Evolutionary conservation across 2,113 vertebrate genomes (phyloP), one percentile per base, ranked within the genome.

Genomic region (Oenanthe melanoleuca): DNA sequence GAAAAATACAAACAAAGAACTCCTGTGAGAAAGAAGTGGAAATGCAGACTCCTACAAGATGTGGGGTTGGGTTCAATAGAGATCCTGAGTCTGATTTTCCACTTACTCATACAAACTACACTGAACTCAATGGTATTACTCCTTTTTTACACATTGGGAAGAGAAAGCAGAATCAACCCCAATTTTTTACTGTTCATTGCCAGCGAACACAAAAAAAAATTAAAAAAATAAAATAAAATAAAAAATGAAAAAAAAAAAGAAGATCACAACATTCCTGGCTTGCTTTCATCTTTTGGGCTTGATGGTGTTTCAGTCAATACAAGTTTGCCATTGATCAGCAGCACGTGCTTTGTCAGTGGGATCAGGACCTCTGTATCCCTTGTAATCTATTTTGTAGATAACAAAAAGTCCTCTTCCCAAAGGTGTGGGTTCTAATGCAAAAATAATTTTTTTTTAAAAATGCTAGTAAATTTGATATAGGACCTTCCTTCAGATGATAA

Each of bases 1-100:
- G 75, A 44, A 96, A 95, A 96, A 95, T 61, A 97, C 69, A 97
- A 97, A 97, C 93, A 97, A 95, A 95, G 74, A 95, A n/a, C 25
- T 40, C 88, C 81, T 90, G 74, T 95, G 96, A 95, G 93, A 95
- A 97, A 93, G 86, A 52, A 85, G 83, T 91, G 20, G 89, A 96
- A 94, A 94, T 74, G 29, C 40, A 96, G n/a, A 37, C 53, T 93
- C 65, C 57, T 88, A 56, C 40, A 66, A 65, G 84, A 89, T 56
- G 67, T 57, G 29, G 38, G 16, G 2, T 37, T 87, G 77, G 40
- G 66, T 85, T 93, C 14, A 1, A 79, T 77, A 88, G 23, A 86
- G 47, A 20, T 50, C 37, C 57, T 0, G 6, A 74, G 60, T 91
- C 40, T 86, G 67, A 67, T 85, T 92, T 93, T 92, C 53, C 19